Conservation (phyloP, 2,888 invertebrate species). For the Mesorhabditis spiculigera region DNA sequence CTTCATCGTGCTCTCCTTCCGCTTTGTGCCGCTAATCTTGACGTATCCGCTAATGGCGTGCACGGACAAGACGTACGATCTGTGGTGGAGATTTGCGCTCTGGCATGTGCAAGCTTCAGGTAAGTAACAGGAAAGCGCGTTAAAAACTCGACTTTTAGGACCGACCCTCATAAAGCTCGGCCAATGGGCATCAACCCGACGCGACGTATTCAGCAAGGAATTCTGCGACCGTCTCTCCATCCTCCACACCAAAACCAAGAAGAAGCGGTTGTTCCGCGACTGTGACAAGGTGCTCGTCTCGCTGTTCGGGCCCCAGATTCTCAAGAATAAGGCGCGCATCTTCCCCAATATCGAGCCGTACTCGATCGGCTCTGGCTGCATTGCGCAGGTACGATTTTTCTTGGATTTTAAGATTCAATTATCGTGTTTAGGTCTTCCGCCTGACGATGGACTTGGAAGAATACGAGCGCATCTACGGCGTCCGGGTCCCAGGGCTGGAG, state of each 20-base stretch:
- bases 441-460: slow-evolving; percentile 39
- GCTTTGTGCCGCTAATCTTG: slow-evolving; percentile 28
- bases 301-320: slow-evolving; percentile 42
- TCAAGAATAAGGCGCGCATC: slow-evolving; percentile 49
- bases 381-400: slow-evolving; percentile 61
- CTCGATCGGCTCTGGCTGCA: slow-evolving; percentile 65
- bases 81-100: slow-evolving; percentile 33
- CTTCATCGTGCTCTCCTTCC: slow-evolving; percentile 25
- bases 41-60: slow-evolving; percentile 29
- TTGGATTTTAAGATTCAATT: neutral
- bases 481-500: slow-evolving; percentile 21
- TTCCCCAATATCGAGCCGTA: slow-evolving; percentile 59
- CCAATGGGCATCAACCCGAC: slow-evolving; percentile 64
- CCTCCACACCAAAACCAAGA: slow-evolving; percentile 43
- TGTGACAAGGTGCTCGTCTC: slow-evolving; percentile 27
- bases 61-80: slow-evolving; percentile 19
- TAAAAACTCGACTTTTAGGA: slow-evolving; percentile 24
- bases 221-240: slow-evolving; percentile 59
- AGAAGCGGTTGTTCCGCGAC: slow-evolving; percentile 34
- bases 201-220: slow-evolving; percentile 63
- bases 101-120: slow-evolving; percentile 25
- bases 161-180: slow-evolving; percentile 65
- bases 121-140: neutral
- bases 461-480: slow-evolving; percentile 30
- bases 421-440: slow-evolving; percentile 51